Evolutionary conservation across 2,888 invertebrate species (phyloP), one percentile per base, ranked within the genome.

Genomic region (Torymus aiolomorphi): DNA sequence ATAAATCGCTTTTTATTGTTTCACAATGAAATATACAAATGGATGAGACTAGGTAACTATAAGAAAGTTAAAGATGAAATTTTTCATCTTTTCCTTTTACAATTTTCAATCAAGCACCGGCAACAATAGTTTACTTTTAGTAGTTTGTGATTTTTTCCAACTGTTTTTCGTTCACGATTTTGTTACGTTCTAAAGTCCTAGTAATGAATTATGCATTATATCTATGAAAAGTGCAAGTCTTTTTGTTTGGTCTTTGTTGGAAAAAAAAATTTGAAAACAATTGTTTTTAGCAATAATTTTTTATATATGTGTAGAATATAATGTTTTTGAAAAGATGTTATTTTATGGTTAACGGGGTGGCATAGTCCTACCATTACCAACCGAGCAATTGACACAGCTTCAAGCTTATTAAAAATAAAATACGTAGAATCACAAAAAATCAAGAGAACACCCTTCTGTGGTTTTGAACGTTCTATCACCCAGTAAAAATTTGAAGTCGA

Each of bases 21-120:
- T 85, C 85, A 86, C 86, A 86, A 85, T 87, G 86, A 88, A 88
- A 88, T 88, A 87, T 88, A 88, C 87, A 88, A 87, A 87, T 86
- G 82, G 84, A 83, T 84, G 72, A 81, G 76, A 75, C 66, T 80
- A 80, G 52, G 20, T 80, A 75, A 80, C 78, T n/a, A n/a, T 81
- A 81, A 79, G 49, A 72, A 78, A 75, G 51, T 78, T 56, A 11
- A 63, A 69, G 77, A 76, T 78, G 73, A 72, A 74, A 76, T 16
- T 2, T 18, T 69, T 78, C 78, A 72, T 69, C 74, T 63, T 31
- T 10, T 42, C 63, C 56, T 74, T 65, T 77, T 81, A 74, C 65
- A 78, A 75, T 71, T 70, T 76, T 73, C 65, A 70, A 69, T 77
- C 52, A 80, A 74, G 73, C 70, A 80, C 54, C 59, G 24, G 61